Evolutionary conservation across 1,140 invertebrate genomes (phyloP), one percentile per base, ranked within the genome.

Genomic region (Drosophila kikkawai): DNA sequence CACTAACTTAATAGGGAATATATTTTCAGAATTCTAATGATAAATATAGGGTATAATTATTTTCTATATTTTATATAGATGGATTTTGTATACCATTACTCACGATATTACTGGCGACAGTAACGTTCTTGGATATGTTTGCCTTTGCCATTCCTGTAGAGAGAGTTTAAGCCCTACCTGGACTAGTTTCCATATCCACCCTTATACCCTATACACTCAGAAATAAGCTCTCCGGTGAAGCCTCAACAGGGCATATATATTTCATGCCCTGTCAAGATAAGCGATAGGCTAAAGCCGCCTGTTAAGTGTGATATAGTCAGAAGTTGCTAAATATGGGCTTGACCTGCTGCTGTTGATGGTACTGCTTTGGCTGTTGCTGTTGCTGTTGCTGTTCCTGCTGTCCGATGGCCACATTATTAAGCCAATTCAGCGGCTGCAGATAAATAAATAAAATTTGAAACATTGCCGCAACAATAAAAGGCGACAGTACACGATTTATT

Each of bases 361-460:
- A 29, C 11, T 22, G 19, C 9, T 9, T 29, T 29, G 26, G 32
- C 8, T 64, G 45, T 26, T 57, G 61, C 22, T 78, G 74, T 44
- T 57, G 56, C 45, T 67, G 64, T 26, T 47, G 59, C 48, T 59
- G 44, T 22, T 66, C 59, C 48, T 19, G 71, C 45, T 74, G 57
- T 61, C 75, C 70, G 64, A 81, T 71, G 81, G 78, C 86, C 82
- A 82, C 80, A 79, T 88, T 88, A 91, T 90, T 91, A 90, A 85
- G 86, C 79, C 82, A 91, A 90, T 91, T 88, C 85, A 90, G 65
- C 79, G 79, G 86, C 82, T 76, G 82, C 86, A 91, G 79, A 90
- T 90, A 91, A 90, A 90, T 91, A 91, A 90, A 90, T 91, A 91
- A 91, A 90, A 82, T 91, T 90, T 90, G 85, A 90, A 90, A 90